Percentiles rank a stretch among this genome's conserved stretches.
Evolutionary conservation across 2,113 vertebrate genomes (phyloP).

Genomic region (Callospermophilus lateralis): DNA sequence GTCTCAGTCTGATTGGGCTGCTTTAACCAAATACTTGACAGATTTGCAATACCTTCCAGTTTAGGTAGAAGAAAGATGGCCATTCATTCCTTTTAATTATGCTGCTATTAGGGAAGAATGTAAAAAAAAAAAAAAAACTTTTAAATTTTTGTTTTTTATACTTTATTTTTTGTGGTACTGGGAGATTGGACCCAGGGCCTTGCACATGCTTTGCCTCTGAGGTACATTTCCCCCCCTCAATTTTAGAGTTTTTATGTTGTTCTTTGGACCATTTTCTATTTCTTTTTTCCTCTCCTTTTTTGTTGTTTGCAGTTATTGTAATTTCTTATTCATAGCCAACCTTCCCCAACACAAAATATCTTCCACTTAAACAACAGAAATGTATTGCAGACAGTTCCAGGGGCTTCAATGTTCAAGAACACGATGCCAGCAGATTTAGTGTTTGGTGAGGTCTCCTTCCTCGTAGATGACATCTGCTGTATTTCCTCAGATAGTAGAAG

Average conservation of each 20-base stretch:
- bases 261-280: slow-evolving; percentile 87
- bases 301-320: slow-evolving; percentile 88
- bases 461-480: too few species aligned
- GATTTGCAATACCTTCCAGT: slow-evolving; percentile 96
- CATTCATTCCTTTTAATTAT: slow-evolving; percentile 98
- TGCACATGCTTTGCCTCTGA: too few species aligned
- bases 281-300: slow-evolving; percentile 76
- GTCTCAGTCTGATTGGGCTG: background rate
- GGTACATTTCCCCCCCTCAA: slow-evolving; percentile 84
- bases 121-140: slow-evolving; percentile 91
- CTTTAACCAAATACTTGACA: slow-evolving; percentile 71
- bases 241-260: slow-evolving; percentile 93
- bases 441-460: background rate
- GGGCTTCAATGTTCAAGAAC: background rate
- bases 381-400: background rate
- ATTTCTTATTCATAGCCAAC: slow-evolving; percentile 84
- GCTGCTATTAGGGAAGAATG: slow-evolving; percentile 98
- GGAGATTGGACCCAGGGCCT: too few species aligned
- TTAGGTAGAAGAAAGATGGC: slow-evolving; percentile 95
- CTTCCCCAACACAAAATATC: background rate
- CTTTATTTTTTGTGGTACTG: too few species aligned
- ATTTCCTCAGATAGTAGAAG: background rate
- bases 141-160: slow-evolving; percentile 94
- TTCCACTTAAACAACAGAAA: background rate
- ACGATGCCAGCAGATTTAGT: background rate